Evolutionary conservation across 2,888 invertebrate species (phyloP).

Genomic region (Drosophila mayaguana): DNA sequence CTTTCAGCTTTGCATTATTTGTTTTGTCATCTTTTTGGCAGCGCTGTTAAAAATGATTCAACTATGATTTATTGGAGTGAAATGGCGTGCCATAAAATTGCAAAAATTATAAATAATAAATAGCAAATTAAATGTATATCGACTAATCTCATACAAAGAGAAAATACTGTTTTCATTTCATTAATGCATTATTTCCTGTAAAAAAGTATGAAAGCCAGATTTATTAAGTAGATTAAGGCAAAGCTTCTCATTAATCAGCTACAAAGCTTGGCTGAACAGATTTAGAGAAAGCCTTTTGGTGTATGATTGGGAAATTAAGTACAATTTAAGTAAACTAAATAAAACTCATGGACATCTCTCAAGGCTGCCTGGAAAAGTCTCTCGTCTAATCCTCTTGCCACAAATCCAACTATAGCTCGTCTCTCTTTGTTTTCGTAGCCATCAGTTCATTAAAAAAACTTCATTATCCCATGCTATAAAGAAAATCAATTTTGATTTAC

Average conservation of each 20-base stretch:
- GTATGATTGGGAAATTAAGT: neutral
- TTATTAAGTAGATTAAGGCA: too few relatives aligned
- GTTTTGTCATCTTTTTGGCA: constrained; percentile 48
- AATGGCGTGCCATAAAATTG: neutral
- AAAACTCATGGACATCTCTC: neutral
- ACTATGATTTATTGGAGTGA: constrained; percentile 14
- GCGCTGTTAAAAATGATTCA: constrained; percentile 1
- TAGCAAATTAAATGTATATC: too few relatives aligned
- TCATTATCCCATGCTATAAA: constrained; percentile 53
- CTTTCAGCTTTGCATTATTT: constrained; percentile 24
- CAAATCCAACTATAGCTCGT: neutral
- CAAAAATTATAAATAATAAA: neutral
- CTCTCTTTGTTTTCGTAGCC: constrained; percentile 18
- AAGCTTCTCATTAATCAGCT: neutral
- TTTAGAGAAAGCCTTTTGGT: neutral
- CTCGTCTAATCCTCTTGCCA: neutral
- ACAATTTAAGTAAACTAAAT: neutral
- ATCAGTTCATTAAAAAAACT: constrained; percentile 68
- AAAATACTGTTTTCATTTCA: too few relatives aligned
- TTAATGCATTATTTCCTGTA: neutral
- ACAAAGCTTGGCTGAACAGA: neutral
- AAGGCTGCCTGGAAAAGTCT: neutral
- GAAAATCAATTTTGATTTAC: constrained; percentile 77
- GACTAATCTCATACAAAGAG: too few relatives aligned
- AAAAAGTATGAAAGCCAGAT: neutral